Evolutionary conservation across 2,113 vertebrate species (phyloP), one percentile per base, ranked within the genome.

Genomic region (Hypanus sabinus): DNA sequence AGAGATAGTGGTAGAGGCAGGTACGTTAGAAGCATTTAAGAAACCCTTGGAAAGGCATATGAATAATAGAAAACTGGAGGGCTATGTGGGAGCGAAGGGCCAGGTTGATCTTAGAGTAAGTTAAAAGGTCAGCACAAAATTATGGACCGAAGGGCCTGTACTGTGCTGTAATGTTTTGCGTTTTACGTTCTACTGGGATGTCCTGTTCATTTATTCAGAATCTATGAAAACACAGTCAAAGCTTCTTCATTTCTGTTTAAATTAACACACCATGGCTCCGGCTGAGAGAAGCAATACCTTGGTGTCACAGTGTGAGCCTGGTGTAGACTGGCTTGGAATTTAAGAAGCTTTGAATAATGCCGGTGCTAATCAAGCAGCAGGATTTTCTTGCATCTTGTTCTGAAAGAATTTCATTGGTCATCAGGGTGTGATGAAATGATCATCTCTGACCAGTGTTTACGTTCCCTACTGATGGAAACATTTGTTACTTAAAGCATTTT

Each of bases 311-410:
- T 73, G 68, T 73, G 90, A 92, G 38, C n/a, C 68, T 60, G 90
- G 90, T 93, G 90, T 93, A 55, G 46, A 73, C 73, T 93, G 73
- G 90, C 70, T 93, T 93, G 57, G 33, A 73, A 73, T 73, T 93
- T 36, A 71, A 93, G 90, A 70, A 73, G 90, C 36, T 93, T 73
- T 70, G 90, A 93, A 93, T 93, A 93, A 73, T 73, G 68, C 90
- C 90, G 18, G 36, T 93, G 18, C 65, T 93, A 71, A 93, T 93
- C 68, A 73, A 93, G 46, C 90, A 93, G 90, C 90, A 73, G 68
- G 90, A 73, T 46, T 71, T n/a, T 14, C 36, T 73, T 36, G 36
- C 30, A 93, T 16, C 33, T 55, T 27, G 24, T 36, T 73, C 71
- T 20, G 11, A 93, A 73, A 22, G 33, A 93, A 93, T 93, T 93